phyloP scores from a whole-genome alignment of 30 jellyfish, hydroid and myxozoan species.

The Cassiopea andromeda region DNA sequence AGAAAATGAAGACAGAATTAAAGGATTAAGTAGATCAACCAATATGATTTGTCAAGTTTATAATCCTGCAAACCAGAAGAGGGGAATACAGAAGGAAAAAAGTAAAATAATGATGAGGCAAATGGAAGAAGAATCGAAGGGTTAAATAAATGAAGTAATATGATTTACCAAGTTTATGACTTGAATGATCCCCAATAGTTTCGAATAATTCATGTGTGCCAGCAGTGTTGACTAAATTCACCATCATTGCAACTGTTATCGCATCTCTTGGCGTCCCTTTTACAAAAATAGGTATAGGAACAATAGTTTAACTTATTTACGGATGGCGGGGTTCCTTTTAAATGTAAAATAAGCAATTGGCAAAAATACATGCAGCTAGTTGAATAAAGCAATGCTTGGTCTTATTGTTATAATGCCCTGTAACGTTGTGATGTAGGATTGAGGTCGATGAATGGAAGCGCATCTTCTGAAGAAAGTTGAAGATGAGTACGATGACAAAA shows the following conservation, averaged over 20 bases:
- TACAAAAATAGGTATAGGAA: not conserved
- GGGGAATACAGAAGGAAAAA: not conserved
- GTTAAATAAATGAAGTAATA: not conserved
- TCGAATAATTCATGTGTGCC: constrained; percentile 91
- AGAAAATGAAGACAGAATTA: no score
- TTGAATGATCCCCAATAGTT: constrained; percentile 90
- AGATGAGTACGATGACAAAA: no score
- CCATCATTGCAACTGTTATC: constrained; percentile 88
- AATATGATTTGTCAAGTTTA: no score
- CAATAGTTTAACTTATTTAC: not conserved
- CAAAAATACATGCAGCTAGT: no score
- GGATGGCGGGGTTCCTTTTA: no score
- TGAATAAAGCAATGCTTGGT: no score
- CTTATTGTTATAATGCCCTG: no score
- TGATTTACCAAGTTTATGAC: constrained; percentile 73
- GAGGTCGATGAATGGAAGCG: no score
- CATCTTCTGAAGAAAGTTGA: no score
- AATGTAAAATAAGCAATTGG: no score
- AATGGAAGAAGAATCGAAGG: not conserved
- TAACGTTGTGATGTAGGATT: no score
- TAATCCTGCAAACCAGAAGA: not conserved
- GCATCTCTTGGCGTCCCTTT: constrained; percentile 75
- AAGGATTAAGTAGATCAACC: no score
- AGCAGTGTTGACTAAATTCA: constrained; percentile 72
- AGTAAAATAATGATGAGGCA: not conserved